Conservation (phyloP, 2,113 vertebrate genomes). For the Neolamprologus cancellatus region DNA sequence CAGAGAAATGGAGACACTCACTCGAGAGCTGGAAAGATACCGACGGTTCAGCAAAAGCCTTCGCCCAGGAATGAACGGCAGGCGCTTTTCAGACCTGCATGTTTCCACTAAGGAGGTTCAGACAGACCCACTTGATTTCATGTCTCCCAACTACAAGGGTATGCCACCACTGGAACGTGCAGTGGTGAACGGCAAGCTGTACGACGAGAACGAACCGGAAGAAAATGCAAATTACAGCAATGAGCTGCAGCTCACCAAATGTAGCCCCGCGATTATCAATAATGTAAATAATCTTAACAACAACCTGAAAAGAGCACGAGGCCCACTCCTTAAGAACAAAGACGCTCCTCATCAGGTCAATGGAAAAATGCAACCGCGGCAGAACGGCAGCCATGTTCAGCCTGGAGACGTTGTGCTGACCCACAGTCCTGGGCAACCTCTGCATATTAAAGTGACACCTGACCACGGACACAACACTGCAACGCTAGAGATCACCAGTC, state of each 20-base stretch:
- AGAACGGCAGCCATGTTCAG: conserved; percentile 81
- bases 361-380: conserved; percentile 77
- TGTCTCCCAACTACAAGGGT: conserved; percentile 78
- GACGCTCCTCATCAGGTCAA: conserved; percentile 77
- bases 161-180: conserved; percentile 77
- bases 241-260: conserved; percentile 74
- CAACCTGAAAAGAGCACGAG: conserved; percentile 74
- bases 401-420: conserved; percentile 86
- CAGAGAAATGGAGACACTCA: conserved; percentile 91
- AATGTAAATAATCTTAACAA: conserved; percentile 83
- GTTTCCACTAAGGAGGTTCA: conserved; percentile 91
- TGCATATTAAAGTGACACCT: conserved; percentile 95
- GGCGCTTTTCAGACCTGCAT: conserved; percentile 88
- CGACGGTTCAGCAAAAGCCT: conserved; percentile 87
- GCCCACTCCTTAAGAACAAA: conserved; percentile 82
- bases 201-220: conserved; percentile 76
- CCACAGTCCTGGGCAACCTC: conserved; percentile 88
- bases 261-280: conserved; percentile 72
- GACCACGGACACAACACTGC: conserved; percentile 89
- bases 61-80: conserved; percentile 83
- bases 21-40: conserved; percentile 88
- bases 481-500: conserved; percentile 90
- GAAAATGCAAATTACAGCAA: conserved; percentile 75
- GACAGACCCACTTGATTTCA: conserved; percentile 80
- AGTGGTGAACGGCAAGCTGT: conserved; percentile 84